Base-by-base conservation (phyloP, 2,113 vertebrate species). In the Trachemys scripta region DNA sequence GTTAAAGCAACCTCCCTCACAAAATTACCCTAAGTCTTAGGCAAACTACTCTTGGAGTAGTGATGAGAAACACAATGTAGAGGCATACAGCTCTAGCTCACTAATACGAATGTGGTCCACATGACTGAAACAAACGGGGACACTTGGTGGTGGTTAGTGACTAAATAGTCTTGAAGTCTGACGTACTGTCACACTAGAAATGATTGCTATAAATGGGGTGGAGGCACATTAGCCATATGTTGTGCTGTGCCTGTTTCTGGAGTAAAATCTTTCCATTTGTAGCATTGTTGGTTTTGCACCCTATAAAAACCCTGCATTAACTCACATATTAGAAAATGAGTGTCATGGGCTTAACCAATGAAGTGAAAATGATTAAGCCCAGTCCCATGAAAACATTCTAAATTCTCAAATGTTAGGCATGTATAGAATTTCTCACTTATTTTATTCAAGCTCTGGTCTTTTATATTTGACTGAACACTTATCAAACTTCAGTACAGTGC, bases 61-160 rank as follows among this genome's bases (percentile, higher is more conserved):
- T 7, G 35, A 22, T 72, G n/a, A 38, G 35, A 6, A 51, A 88
- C 45, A 53, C 80, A 42, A 88, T 22, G 14, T 76, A 76, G 11
- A 78, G 53, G 80, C 11, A 69, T 76, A 83, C n/a, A 53, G 19
- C 75, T 90, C 25, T 8, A 54, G 31, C 5, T 24, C 75, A 87
- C 29, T 78, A n/a, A 78, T 57, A 17, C 0, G 0, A 84, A 7
- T 56, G 2, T 51, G 79, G 49, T n/a, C 35, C 19, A 22, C 65
- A 22, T 72, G 11, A 38, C 65, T 38, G n/a, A 72, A 72, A 72
- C 12, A 25, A 38, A 57, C 6, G 5, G 81, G 53, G 65, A 38
- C 17, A 5, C 19, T 72, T 72, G 20, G 10, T 72, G 4, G 65
- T 19, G 9, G 17, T 72, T 38, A n/a, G 35, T n/a, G 62, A n/a